Percentiles rank a stretch among this genome's conserved stretches.
These are phyloP conservation scores for Rhinogobius similis DNA, from an alignment of 2,113 vertebrate species.

Conservation along the genomic window DNA sequence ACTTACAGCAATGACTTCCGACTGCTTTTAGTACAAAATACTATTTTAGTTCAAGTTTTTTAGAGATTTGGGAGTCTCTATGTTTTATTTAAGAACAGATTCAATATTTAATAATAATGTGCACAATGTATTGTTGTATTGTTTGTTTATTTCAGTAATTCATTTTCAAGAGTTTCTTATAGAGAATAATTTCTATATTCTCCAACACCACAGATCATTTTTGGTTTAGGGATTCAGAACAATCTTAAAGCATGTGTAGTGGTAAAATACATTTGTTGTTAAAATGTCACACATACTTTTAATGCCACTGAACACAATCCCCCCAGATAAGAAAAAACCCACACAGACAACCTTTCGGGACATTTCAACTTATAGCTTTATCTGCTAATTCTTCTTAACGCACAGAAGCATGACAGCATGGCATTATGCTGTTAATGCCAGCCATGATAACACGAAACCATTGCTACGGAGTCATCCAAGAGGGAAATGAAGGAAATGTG, in stretches of 20 bases:
- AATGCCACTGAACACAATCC: slow-evolving; percentile 5
- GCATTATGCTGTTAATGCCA: slow-evolving; percentile 39
- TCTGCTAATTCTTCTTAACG: slow-evolving; percentile 41
- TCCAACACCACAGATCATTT: background rate
- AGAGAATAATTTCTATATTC: background rate
- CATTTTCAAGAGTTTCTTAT: background rate
- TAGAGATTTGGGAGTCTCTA: background rate
- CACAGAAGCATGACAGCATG: slow-evolving; percentile 43
- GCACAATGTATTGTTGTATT: no score
- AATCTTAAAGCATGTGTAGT: background rate
- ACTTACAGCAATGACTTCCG: background rate
- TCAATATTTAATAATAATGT: no score
- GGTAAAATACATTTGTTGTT: background rate
- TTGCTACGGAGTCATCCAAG: slow-evolving; percentile 62
- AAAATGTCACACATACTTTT: background rate
- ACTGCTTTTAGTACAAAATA: no score
- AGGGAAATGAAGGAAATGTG: slow-evolving; percentile 65
- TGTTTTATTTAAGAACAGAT: no score
- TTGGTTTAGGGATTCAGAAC: background rate
- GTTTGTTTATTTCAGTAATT: no score
- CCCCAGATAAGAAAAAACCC: slow-evolving; percentile 1
- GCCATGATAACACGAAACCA: slow-evolving; percentile 25
- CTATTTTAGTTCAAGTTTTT: background rate
- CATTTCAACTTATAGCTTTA: slow-evolving; percentile 14
- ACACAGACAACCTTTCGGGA: slow-evolving; percentile 20